Conservation (phyloP, 1,140 invertebrate genomes). For the Cylas formicarius region DNA sequence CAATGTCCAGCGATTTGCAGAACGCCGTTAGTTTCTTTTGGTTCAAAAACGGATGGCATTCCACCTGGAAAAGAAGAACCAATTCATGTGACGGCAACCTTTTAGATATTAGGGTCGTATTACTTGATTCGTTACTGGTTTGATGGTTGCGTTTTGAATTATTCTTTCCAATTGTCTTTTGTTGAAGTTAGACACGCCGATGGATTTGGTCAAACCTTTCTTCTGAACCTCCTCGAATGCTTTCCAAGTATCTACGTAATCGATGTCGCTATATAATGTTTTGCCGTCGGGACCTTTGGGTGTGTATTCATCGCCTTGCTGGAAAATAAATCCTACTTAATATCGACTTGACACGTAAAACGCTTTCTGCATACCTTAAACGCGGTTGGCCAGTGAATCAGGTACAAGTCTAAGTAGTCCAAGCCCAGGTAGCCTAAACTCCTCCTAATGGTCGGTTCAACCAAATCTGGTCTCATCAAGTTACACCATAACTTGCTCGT, state of each 20-base stretch:
- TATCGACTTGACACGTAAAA: background rate
- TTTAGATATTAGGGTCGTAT: background rate
- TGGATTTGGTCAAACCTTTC: conserved; percentile 63
- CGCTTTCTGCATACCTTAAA: conserved; percentile 26
- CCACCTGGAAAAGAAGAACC: conserved; percentile 51
- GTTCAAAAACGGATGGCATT: conserved; percentile 78
- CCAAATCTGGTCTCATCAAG: conserved; percentile 52
- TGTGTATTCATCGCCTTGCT: conserved; percentile 43
- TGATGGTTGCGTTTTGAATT: conserved; percentile 54
- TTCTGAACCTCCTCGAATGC: conserved; percentile 63
- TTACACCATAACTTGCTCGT: conserved; percentile 66
- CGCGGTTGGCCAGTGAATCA: conserved; percentile 72
- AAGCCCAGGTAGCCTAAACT: conserved; percentile 58
- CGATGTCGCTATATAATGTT: conserved; percentile 43
- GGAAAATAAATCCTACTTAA: conserved; percentile 6
- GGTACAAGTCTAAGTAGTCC: conserved; percentile 69
- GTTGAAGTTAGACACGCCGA: conserved; percentile 87
- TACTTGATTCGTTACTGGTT: conserved; percentile 68
- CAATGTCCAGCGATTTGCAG: conserved; percentile 59
- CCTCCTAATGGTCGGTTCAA: conserved; percentile 52
- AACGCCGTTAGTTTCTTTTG: conserved; percentile 69
- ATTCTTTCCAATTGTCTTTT: conserved; percentile 67
- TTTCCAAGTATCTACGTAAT: conserved; percentile 63
- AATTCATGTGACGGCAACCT: background rate
- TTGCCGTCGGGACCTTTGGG: conserved; percentile 42